Evolutionary conservation across 2,888 invertebrate genomes (phyloP), one percentile per base, ranked within the genome.

Genomic region (Andrena minutula): DNA sequence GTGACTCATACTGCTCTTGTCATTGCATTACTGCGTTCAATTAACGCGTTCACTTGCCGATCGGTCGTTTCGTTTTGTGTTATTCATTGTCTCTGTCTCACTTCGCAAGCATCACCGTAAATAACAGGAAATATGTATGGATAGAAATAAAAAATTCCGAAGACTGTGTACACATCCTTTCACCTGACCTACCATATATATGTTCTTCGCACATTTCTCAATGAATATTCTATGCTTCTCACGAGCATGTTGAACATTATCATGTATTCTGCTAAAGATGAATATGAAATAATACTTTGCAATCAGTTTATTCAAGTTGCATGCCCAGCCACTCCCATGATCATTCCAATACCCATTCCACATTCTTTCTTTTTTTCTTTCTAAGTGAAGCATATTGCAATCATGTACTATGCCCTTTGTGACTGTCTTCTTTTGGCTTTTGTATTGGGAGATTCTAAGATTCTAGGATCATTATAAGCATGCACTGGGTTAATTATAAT

Each of bases 1-100:
- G 72, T 85, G 88, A 90, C 85, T 90, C 88, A 89, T 75, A 47
- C 60, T 35, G 35, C 2, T 47, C 35, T 20, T 75, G 56, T 74
- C 61, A 71, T 74, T 63, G 32, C 51, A 28, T 69, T 72, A 56
- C 23, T 68, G 8, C 47, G 20, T 28, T 47, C 16, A 8, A 53
- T 68, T 53, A 61, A 66, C 23, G 23, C 16, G 53, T 74, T 53
- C 63, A 28, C 49, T 20, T 16, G 28, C 7, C 10, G 28, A 56
- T 56, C 5, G 8, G 71, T 51, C 8, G n/a, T 28, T 28, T 30
- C 30, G 12, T 8, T 66, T 47, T 53, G 8, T 23, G n/a, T 16
- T 20, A 6, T 10, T 49, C 35, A 16, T 12, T 41, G 5, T 20
- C 5, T 26, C 8, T 35, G 4, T 53, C 7, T 53, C 32, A 51